phyloP scores from a whole-genome alignment of 1,140 invertebrate genomes.

The Drosophila subobscura region DNA sequence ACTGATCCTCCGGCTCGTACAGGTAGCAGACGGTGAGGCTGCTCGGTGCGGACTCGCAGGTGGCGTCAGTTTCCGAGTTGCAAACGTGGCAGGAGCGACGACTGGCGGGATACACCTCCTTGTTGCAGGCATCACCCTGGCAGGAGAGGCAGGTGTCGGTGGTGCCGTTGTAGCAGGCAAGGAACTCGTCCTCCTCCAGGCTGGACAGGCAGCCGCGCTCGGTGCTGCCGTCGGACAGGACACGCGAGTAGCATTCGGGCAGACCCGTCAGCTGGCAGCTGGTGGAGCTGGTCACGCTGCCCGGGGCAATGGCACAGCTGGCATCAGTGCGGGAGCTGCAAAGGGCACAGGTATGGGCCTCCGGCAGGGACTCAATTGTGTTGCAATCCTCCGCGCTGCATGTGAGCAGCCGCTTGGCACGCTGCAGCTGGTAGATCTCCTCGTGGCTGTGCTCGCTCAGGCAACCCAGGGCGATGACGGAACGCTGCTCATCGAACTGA shows the following conservation, averaged over 20 bases:
- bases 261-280: constrained; percentile 45
- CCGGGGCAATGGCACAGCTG: constrained; percentile 58
- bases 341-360: constrained; percentile 48
- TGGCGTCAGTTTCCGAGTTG: constrained; percentile 53
- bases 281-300: constrained; percentile 34
- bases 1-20: constrained; percentile 50
- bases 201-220: constrained; percentile 77
- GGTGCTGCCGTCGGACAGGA: constrained; percentile 60
- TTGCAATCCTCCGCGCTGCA: constrained; percentile 67
- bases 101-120: constrained; percentile 45
- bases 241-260: constrained; percentile 70
- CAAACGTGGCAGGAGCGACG: constrained; percentile 72
- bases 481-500: constrained; percentile 62
- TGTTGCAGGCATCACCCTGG: constrained; percentile 60
- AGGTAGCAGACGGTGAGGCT: constrained; percentile 63
- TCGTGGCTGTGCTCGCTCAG: constrained; percentile 60
- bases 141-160: constrained; percentile 55
- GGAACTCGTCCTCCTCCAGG: constrained; percentile 71
- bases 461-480: constrained; percentile 48
- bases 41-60: constrained; percentile 47
- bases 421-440: constrained; percentile 51
- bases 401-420: constrained; percentile 52
- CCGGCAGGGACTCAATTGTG: constrained; percentile 50
- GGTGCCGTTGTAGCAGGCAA: constrained; percentile 68
- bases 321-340: constrained; percentile 74